phyloP scores from a whole-genome alignment of 2,797 vertebrate species.

The Pogonophryne albipinna region DNA sequence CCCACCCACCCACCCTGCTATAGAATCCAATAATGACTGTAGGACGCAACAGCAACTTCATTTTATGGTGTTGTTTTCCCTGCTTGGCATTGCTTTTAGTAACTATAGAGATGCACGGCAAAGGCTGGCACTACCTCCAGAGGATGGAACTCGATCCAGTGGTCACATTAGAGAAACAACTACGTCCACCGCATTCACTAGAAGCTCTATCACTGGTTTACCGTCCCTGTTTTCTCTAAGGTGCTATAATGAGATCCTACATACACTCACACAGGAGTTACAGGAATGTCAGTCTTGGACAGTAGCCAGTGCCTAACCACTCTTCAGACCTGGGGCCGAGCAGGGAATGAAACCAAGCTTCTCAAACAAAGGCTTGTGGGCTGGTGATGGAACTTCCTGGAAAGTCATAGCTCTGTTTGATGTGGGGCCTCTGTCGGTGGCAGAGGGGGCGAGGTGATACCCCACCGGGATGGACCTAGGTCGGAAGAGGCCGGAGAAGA shows the following conservation, averaged over 20 bases:
- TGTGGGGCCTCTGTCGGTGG: conserved; percentile 67
- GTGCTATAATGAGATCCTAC: conserved; percentile 46
- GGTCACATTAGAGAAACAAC: conserved; percentile 10
- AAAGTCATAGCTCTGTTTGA: conserved; percentile 58
- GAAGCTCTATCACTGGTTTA: conserved; percentile 18
- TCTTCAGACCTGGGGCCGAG: conserved; percentile 25
- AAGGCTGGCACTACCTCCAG: conserved; percentile 19
- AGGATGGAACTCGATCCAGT: conserved; percentile 25
- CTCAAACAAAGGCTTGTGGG: conserved; percentile 68
- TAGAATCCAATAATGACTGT: conserved; percentile 76
- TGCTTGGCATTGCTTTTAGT: conserved; percentile 60
- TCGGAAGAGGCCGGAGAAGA: conserved; percentile 45
- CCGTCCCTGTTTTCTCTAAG: conserved; percentile 47
- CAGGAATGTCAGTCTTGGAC: conserved; percentile 64
- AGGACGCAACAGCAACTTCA: conserved; percentile 65
- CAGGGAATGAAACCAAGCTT: conserved; percentile 51
- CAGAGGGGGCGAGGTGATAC: conserved; percentile 46
- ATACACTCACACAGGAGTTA: conserved; percentile 46
- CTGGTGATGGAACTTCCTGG: conserved; percentile 73
- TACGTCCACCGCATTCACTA: conserved; percentile 24
- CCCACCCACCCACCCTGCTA: conserved; percentile 71
- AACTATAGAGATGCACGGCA: conserved; percentile 68
- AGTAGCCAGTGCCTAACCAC: conserved; percentile 64
- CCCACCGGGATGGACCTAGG: conserved; percentile 57
- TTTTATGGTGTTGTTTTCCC: conserved; percentile 80